These are phyloP conservation scores for Stichodactyla helianthus DNA, from an alignment of 64 coral and sea anemone species.

Conservation along the genomic window DNA sequence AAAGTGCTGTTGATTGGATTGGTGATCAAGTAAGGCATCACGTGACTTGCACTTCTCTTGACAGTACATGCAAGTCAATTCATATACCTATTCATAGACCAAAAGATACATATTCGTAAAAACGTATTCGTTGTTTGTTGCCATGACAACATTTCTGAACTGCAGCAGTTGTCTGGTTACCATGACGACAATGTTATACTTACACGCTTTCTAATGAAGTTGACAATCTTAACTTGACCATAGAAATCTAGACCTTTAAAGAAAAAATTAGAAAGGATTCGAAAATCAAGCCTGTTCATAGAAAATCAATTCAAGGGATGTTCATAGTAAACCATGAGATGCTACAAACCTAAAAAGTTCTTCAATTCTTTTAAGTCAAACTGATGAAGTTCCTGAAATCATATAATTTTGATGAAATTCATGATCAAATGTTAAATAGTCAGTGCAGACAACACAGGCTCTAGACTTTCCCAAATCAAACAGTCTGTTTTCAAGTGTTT, in stretches of 20 bases:
- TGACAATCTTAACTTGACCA: conserved; percentile 68
- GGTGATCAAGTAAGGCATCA: conserved; percentile 38
- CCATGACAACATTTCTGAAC: too few species aligned
- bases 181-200: not conserved
- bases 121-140: too few species aligned
- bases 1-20: conserved; percentile 40
- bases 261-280: not conserved
- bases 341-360: conserved; percentile 22
- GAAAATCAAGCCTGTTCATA: too few species aligned
- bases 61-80: conserved; percentile 47
- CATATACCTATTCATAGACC: conserved; percentile 37
- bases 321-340: too few species aligned
- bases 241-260: conserved; percentile 49
- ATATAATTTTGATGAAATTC: not conserved
- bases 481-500: too few species aligned
- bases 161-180: not conserved
- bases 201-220: conserved; percentile 64
- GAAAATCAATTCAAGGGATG: too few species aligned
- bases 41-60: conserved; percentile 43
- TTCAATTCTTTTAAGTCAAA: conserved; percentile 52
- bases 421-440: too few species aligned
- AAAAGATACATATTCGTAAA: not conserved
- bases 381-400: conserved; percentile 36
- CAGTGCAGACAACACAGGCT: too few species aligned
- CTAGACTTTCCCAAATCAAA: too few species aligned